Evolutionary conservation across 1,140 invertebrate species (phyloP).

Genomic region (Pseudomyrmex dendroicus): DNA sequence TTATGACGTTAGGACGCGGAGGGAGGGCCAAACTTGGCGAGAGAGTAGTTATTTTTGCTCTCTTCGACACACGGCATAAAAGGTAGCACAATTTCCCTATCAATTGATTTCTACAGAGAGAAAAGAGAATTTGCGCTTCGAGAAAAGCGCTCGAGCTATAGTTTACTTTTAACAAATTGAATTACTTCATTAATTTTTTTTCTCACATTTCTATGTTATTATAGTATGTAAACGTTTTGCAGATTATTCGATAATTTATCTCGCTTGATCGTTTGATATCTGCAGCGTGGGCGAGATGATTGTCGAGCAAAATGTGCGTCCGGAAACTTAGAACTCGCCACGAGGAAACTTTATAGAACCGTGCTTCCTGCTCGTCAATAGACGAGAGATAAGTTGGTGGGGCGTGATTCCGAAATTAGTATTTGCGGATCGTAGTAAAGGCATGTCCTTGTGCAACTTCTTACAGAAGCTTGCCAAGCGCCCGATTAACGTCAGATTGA

Average conservation of each 20-base stretch:
- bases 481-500: slow-evolving; percentile 21
- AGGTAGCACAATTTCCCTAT: too few relatives aligned
- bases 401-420: slow-evolving; percentile 12
- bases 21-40: not conserved
- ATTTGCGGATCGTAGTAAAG: slow-evolving; percentile 22
- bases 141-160: too few relatives aligned
- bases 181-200: not conserved
- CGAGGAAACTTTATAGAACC: not conserved
- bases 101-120: too few relatives aligned
- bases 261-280: not conserved
- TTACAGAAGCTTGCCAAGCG: slow-evolving; percentile 48
- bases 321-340: slow-evolving; percentile 2
- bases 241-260: too few relatives aligned
- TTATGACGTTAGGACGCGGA: not conserved
- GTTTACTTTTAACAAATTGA: not conserved
- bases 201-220: too few relatives aligned
- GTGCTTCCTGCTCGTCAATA: slow-evolving; percentile 32
- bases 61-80: too few relatives aligned
- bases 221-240: too few relatives aligned
- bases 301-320: not conserved
- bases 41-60: not conserved
- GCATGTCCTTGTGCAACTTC: slow-evolving; percentile 49
- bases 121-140: too few relatives aligned
- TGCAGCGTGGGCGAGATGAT: not conserved
- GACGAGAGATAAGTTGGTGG: not conserved